Evolutionary conservation across 2,113 vertebrate genomes (phyloP), one percentile per base, ranked within the genome.

Genomic region (Cynocephalus volans): DNA sequence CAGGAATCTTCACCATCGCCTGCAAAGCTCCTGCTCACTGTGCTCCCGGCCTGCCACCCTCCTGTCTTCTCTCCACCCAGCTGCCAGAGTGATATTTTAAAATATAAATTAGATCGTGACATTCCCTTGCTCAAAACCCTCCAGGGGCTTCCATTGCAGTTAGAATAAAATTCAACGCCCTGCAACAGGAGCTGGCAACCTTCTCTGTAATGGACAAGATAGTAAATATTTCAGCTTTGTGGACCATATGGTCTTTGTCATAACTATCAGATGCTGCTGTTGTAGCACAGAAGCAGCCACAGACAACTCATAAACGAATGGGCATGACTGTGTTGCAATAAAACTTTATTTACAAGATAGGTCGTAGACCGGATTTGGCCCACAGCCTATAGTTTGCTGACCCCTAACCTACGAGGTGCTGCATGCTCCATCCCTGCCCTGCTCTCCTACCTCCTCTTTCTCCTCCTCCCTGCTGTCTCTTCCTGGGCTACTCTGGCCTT

Each of bases 391-490:
- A 21, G 67, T 9, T 64, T 52, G 86, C 62, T 73, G 70, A 79
- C 24, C 23, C 3, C 45, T 64, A 33, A 50, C 70, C 31, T 21
- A 31, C 9, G 28, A 19, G 54, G 19, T 31, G 24, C 52, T 11
- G 9, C 1, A 0, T 3, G 1, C 8, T 1, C 23, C 36, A 0
- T 18, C n/a, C 19, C 50, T 31, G 4, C 15, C 6, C 48, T 4
- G 23, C 60, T 50, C 58, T 0, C n/a, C 45, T 24, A 12, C 0
- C 6, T 62, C 0, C 50, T 13, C 62, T 1, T 23, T 60, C 19
- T 4, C 3, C 0, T 36, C 19, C 17, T 67, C 60, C 52, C 52
- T 33, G 8, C 8, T n/a, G 33, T 80, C 45, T 72, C 41, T 62
- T 13, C 45, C 56, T 17, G 26, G 7, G 18, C 48, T 41, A 7